A percentile compares a stretch with the other conserved stretches of the same genome.
These are phyloP conservation scores for Acanthococcus lagerstroemiae DNA, from an alignment of 2,888 invertebrate genomes.

Conservation along the genomic window DNA sequence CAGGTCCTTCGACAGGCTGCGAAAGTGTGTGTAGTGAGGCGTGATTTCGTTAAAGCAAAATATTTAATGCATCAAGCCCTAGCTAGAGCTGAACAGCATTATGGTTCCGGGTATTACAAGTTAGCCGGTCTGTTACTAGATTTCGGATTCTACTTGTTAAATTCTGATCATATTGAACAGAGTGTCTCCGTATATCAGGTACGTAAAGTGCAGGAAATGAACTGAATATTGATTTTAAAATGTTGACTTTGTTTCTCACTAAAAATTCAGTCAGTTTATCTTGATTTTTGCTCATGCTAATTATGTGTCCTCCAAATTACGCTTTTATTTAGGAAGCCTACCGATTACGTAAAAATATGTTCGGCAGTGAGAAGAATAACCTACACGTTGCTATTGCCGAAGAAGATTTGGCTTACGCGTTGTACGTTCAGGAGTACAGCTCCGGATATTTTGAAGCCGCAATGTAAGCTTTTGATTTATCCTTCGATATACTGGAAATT, in stretches of 20 bases:
- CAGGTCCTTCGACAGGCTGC: constrained; percentile 78
- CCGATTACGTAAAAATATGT: constrained; percentile 60
- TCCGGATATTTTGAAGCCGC: constrained; percentile 76
- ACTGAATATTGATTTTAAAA: too few relatives aligned
- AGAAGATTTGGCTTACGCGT: constrained; percentile 86
- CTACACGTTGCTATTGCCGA: constrained; percentile 80
- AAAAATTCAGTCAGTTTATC: too few relatives aligned
- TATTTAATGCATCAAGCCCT: constrained; percentile 74
- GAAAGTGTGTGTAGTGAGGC: constrained; percentile 80
- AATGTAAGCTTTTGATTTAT: constrained; percentile 45
- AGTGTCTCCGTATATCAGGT: constrained; percentile 14
- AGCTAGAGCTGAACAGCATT: constrained; percentile 49
- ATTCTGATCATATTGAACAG: constrained; percentile 72
- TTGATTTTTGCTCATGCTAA: too few relatives aligned
- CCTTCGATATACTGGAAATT: too few relatives aligned
- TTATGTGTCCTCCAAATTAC: too few relatives aligned
- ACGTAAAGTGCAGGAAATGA: too few relatives aligned
- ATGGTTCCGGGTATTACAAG: constrained; percentile 16
- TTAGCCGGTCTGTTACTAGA: constrained; percentile 53
- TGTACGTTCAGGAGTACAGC: constrained; percentile 85
- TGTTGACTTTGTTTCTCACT: too few relatives aligned
- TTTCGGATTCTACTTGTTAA: constrained; percentile 82
- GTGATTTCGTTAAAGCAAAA: constrained; percentile 71
- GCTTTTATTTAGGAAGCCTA: constrained; percentile 47
- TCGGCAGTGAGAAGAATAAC: constrained; percentile 61